phyloP scores from a whole-genome alignment of 1,140 invertebrate species.

The Rhopalosiphum padi region DNA sequence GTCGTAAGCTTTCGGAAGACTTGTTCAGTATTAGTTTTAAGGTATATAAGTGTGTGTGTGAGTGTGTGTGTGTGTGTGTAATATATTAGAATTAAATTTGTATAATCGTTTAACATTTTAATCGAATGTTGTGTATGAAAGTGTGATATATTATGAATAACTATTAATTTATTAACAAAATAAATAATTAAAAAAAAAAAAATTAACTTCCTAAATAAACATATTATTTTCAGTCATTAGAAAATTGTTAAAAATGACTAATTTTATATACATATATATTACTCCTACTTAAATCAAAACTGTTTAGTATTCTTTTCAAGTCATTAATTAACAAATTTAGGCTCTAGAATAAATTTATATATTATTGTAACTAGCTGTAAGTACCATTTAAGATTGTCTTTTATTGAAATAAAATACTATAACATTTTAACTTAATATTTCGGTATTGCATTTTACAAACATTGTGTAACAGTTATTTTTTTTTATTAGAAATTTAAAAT shows the following conservation, averaged over 20 bases:
- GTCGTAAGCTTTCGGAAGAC: constrained; percentile 49
- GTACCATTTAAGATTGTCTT: background rate
- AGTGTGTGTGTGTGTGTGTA: background rate
- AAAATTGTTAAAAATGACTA: constrained; percentile 45
- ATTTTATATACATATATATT: constrained; percentile 39
- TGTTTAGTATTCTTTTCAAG: constrained; percentile 28
- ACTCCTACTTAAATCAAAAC: constrained; percentile 56
- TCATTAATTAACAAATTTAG: constrained; percentile 52
- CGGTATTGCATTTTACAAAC: background rate
- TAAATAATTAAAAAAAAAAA: constrained; percentile 30
- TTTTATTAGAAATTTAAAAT: constrained; percentile 31
- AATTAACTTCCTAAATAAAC: constrained; percentile 54
- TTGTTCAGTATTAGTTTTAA: constrained; percentile 29
- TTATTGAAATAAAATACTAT: constrained; percentile 31
- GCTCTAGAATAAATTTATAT: constrained; percentile 10
- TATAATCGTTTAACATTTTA: constrained; percentile 51
- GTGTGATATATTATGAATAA: constrained; percentile 54
- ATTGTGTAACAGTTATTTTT: constrained; percentile 13
- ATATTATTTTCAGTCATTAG: constrained; percentile 50
- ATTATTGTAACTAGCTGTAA: background rate
- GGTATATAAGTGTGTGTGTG: background rate
- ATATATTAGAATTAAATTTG: constrained; percentile 56
- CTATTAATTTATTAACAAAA: constrained; percentile 58
- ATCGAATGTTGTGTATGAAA: constrained; percentile 54
- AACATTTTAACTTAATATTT: constrained; percentile 33